A percentile compares a stretch with the other conserved stretches of the same genome.
phyloP scores from a whole-genome alignment of 2,888 invertebrate species.

The Penaeus monodon region DNA sequence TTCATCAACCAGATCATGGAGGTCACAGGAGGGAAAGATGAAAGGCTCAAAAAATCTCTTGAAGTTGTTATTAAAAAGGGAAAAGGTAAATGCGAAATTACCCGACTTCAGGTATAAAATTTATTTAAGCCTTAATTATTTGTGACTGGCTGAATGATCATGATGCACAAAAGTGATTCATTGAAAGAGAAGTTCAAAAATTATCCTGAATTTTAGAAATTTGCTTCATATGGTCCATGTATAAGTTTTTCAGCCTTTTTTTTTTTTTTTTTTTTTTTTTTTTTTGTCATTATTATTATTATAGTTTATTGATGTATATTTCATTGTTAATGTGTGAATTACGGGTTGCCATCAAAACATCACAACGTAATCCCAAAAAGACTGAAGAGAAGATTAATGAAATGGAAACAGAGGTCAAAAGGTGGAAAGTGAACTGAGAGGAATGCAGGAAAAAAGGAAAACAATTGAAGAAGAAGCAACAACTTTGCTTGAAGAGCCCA shows the following conservation, averaged over 20 bases:
- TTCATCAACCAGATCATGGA: conserved; percentile 80
- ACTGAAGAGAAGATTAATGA: conserved; percentile 81
- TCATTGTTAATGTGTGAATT: background rate
- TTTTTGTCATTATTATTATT: too few species aligned
- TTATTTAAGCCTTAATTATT: conserved; percentile 67
- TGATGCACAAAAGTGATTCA: too few species aligned
- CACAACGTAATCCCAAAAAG: conserved; percentile 79
- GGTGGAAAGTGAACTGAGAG: conserved; percentile 76
- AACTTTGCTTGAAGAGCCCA: conserved; percentile 69
- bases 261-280: too few species aligned
- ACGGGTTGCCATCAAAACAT: conserved; percentile 66
- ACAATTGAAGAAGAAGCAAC: conserved; percentile 67
- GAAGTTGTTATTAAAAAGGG: conserved; percentile 78
- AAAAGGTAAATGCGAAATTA: conserved; percentile 76
- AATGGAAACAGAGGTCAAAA: conserved; percentile 80
- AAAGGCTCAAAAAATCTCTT: conserved; percentile 81
- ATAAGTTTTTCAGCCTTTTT: too few species aligned
- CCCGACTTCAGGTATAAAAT: conserved; percentile 71
- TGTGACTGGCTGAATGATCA: too few species aligned
- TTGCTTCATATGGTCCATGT: too few species aligned
- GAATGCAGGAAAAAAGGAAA: conserved; percentile 66
- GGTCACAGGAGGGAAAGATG: conserved; percentile 79
- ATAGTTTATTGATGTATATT: background rate
- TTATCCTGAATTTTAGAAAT: too few species aligned
- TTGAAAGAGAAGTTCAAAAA: too few species aligned